Conservation (phyloP, 1,140 invertebrate species). For the Pseudomyrmex dendroicus region DNA sequence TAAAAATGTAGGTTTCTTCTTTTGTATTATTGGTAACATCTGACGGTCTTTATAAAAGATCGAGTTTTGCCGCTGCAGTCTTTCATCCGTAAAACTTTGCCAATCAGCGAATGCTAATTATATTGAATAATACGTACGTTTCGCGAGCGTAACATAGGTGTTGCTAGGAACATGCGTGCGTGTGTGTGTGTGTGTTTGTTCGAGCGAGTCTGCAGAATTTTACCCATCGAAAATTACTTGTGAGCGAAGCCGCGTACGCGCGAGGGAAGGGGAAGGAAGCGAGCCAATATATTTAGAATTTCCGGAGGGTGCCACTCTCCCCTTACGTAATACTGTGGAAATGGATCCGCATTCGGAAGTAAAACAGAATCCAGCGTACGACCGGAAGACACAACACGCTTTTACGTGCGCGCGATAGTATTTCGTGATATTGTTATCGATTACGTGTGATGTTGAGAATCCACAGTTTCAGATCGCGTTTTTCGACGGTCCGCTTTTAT, state of each 20-base stretch:
- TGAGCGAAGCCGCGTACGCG: not conserved
- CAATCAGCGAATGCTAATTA: conserved; percentile 21
- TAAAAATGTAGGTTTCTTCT: conserved; percentile 24
- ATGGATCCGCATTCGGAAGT: conserved; percentile 31
- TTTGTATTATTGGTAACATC: not conserved
- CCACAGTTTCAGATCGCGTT: not conserved
- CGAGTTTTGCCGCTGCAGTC: not conserved
- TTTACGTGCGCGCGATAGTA: conserved; percentile 43
- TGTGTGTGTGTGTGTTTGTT: not conserved
- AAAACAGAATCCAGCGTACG: conserved; percentile 43
- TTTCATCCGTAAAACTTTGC: not conserved
- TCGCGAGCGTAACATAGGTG: not conserved
- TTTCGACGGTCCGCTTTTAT: not conserved
- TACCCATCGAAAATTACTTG: conserved; percentile 37
- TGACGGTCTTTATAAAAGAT: not conserved
- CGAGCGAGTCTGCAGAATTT: conserved; percentile 42
- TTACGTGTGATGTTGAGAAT: conserved; percentile 50
- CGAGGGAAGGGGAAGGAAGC: too few species aligned
- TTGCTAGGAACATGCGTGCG: not conserved
- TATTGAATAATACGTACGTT: not conserved
- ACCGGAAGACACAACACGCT: conserved; percentile 38
- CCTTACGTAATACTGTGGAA: conserved; percentile 31
- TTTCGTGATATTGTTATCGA: conserved; percentile 61
- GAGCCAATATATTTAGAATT: conserved; percentile 44
- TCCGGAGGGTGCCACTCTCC: conserved; percentile 20